Percentiles rank a stretch among this genome's conserved stretches.
Evolutionary conservation across 2,113 vertebrate species (phyloP).

Genomic region (Cygnus buccinator): DNA sequence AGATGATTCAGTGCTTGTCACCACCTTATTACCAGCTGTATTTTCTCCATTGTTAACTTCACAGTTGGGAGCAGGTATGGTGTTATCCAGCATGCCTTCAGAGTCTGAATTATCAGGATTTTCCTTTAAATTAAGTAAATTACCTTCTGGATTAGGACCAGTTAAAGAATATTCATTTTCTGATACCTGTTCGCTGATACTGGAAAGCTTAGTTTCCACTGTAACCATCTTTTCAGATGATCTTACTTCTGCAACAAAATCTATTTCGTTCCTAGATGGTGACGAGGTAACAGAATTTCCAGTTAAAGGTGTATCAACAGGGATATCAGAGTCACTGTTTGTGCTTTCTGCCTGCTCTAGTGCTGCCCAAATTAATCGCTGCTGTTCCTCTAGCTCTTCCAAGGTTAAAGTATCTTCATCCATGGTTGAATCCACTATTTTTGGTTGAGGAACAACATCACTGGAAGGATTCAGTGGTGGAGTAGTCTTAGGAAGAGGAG

Average conservation of each 20-base stretch:
- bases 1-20: neutral
- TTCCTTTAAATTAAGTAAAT: conserved; percentile 5
- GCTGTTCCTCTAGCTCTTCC: conserved; percentile 96
- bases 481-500: conserved; percentile 86
- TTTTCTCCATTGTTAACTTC: neutral
- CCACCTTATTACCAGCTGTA: neutral
- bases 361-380: conserved; percentile 92
- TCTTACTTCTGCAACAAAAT: conserved; percentile 62
- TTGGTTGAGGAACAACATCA: conserved; percentile 69
- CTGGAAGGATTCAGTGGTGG: conserved; percentile 77
- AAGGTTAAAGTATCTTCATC: conserved; percentile 89
- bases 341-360: conserved; percentile 88
- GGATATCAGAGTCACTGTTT: conserved; percentile 87
- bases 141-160: neutral
- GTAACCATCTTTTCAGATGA: conserved; percentile 20
- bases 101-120: neutral
- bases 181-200: neutral
- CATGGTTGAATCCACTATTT: conserved; percentile 72
- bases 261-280: conserved; percentile 75
- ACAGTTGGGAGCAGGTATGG: neutral
- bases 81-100: neutral
- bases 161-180: neutral
- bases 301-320: conserved; percentile 79
- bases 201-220: neutral
- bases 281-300: conserved; percentile 84